A percentile compares a stretch with the other conserved stretches of the same genome.
These are phyloP conservation scores for Frankliniella intonsa DNA, from an alignment of 2,888 invertebrate genomes.

Conservation along the genomic window DNA sequence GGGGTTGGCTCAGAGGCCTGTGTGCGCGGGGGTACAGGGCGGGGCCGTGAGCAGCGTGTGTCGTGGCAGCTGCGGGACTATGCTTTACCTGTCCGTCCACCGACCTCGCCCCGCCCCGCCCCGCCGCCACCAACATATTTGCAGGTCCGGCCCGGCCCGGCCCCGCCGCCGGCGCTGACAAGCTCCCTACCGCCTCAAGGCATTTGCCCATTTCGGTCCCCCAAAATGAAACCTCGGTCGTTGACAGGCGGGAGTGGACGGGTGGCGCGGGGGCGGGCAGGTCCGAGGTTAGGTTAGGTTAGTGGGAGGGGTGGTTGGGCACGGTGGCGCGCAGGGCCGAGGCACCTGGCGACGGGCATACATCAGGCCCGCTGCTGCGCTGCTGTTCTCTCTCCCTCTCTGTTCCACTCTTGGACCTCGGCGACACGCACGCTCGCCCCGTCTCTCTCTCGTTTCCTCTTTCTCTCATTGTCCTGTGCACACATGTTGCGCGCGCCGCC, in stretches of 20 bases:
- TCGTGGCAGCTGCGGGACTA: too few relatives aligned
- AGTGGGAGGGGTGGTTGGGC: too few relatives aligned
- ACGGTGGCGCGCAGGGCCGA: too few relatives aligned
- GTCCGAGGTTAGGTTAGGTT: too few relatives aligned
- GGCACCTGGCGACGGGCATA: too few relatives aligned
- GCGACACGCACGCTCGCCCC: background rate
- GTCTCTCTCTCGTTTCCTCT: background rate
- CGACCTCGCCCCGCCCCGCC: background rate
- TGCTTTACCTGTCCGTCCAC: too few relatives aligned
- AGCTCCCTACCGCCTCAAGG: background rate
- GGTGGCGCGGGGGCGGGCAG: too few relatives aligned
- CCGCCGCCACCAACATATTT: background rate
- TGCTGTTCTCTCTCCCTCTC: background rate
- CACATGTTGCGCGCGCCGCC: conserved; percentile 7
- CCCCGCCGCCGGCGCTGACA: background rate
- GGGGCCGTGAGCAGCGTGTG: too few relatives aligned
- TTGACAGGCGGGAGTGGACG: too few relatives aligned
- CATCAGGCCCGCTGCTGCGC: too few relatives aligned
- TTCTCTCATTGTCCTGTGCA: background rate
- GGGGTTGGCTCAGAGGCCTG: too few relatives aligned
- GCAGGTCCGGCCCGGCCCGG: background rate
- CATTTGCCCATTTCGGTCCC: background rate
- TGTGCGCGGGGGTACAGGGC: too few relatives aligned
- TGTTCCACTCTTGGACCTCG: background rate
- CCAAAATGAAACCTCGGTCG: background rate